Conservation (phyloP, 2,113 vertebrate genomes). For the Cyanoliseus patagonus region DNA sequence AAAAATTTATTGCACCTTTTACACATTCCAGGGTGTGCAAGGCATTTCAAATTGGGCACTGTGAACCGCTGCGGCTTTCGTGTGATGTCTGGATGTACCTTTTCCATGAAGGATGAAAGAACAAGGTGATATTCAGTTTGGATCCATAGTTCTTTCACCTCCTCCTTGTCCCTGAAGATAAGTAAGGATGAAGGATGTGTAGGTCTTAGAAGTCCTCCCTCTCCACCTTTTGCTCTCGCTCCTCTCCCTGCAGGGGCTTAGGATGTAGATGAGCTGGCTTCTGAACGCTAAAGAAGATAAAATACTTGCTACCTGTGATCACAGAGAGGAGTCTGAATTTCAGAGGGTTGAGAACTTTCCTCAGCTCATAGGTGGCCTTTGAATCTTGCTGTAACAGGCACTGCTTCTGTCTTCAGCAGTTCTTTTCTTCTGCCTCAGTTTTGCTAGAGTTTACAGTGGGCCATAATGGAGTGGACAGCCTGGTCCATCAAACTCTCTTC, state of each 20-base stretch:
- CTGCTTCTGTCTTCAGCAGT: neutral
- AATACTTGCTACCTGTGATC: neutral
- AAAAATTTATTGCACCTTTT: conserved; percentile 10
- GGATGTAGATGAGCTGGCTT: neutral
- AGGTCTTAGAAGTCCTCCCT: neutral
- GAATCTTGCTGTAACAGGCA: neutral
- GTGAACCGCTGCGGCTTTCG: neutral
- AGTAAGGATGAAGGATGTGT: neutral
- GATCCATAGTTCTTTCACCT: neutral
- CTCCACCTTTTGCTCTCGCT: neutral
- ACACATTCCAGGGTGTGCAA: neutral
- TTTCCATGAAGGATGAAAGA: neutral
- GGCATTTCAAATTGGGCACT: neutral
- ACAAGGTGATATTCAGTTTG: neutral
- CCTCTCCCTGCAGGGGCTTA: neutral
- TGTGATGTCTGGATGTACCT: neutral
- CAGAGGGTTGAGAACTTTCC: neutral
- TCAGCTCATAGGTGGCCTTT: neutral
- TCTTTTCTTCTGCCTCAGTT: neutral
- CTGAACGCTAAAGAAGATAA: neutral
- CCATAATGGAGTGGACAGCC: neutral
- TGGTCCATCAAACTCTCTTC: neutral
- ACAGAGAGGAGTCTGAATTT: neutral
- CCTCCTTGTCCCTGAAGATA: neutral
- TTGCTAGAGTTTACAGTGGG: neutral